These are phyloP conservation scores for Coptodon rendalli DNA, from an alignment of 2,113 vertebrate genomes.

Conservation along the genomic window DNA sequence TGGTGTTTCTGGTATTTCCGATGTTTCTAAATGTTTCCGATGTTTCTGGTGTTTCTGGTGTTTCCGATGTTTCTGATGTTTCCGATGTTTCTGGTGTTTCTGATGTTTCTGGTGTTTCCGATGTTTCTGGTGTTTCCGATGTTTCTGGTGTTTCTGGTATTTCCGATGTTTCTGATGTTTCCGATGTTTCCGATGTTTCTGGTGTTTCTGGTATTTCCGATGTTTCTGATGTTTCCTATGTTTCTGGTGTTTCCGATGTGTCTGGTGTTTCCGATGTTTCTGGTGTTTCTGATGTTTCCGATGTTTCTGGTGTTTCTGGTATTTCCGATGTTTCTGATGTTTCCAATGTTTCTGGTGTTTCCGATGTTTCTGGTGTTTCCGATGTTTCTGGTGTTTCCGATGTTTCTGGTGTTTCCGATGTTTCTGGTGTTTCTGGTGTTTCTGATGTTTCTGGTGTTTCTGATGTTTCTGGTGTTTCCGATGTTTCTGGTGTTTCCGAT, in stretches of 20 bases:
- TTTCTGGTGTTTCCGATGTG: rapidly evolving
- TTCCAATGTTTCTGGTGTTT: rapidly evolving
- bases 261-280: rapidly evolving
- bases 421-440: rapidly evolving
- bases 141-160: rapidly evolving
- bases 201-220: rapidly evolving
- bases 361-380: rapidly evolving
- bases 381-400: rapidly evolving
- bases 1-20: rapidly evolving
- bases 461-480: rapidly evolving
- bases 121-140: rapidly evolving
- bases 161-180: rapidly evolving
- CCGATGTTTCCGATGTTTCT: rapidly evolving
- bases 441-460: rapidly evolving
- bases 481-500: rapidly evolving
- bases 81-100: rapidly evolving
- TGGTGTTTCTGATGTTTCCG: rapidly evolving
- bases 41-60: rapidly evolving
- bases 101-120: rapidly evolving
- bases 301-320: rapidly evolving
- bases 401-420: rapidly evolving
- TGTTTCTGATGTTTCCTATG: rapidly evolving
- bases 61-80: rapidly evolving
- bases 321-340: rapidly evolving
- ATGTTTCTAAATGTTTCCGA: rapidly evolving